phyloP scores from a whole-genome alignment of 2,888 invertebrate genomes.

The Himalopsyche anomala region DNA sequence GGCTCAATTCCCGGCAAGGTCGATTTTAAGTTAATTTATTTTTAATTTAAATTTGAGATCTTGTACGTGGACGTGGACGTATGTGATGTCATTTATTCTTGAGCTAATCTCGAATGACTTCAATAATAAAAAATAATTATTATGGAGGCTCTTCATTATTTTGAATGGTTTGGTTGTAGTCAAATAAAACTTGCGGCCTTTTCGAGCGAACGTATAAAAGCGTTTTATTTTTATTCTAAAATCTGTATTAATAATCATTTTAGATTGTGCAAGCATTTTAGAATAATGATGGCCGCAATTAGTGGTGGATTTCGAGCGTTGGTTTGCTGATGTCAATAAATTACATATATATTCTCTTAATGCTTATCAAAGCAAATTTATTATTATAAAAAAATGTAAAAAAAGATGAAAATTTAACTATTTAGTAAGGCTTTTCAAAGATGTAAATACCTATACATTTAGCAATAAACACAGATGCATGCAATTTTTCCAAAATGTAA shows the following conservation, averaged over 20 bases:
- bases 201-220: not conserved
- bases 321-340: slow-evolving; percentile 47
- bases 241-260: not conserved
- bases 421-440: not conserved
- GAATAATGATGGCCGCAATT: not conserved
- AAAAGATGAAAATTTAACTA: not conserved
- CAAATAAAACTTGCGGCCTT: not conserved
- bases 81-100: too few species aligned
- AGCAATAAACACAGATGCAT: slow-evolving; percentile 18
- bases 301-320: slow-evolving; percentile 22
- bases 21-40: too few species aligned
- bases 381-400: slow-evolving; percentile 8
- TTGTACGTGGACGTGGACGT: too few species aligned
- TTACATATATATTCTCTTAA: not conserved
- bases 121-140: too few species aligned
- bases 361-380: not conserved
- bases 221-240: not conserved
- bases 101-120: too few species aligned
- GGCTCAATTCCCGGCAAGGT: too few species aligned
- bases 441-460: slow-evolving; percentile 14
- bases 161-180: slow-evolving; percentile 14
- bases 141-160: not conserved
- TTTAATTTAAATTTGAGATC: too few species aligned
- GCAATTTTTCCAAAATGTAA: not conserved
- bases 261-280: not conserved